A percentile compares a stretch with the other conserved stretches of the same genome.
phyloP scores from a whole-genome alignment of 2,113 vertebrate genomes.

The Rhegmatorhina hoffmannsi region DNA sequence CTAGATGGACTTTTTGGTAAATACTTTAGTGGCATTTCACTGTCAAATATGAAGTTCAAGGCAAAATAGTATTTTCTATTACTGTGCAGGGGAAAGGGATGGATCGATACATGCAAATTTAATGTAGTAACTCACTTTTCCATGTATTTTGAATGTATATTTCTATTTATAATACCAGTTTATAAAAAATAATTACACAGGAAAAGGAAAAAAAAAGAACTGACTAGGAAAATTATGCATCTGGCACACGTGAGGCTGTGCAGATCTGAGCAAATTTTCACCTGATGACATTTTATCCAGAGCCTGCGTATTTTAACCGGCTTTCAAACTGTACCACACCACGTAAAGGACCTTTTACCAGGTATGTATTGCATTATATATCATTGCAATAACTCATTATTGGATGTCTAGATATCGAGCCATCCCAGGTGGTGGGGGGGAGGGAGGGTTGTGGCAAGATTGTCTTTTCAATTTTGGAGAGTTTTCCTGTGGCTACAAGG shows the following conservation, averaged over 20 bases:
- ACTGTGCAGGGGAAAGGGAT: slow-evolving; percentile 87
- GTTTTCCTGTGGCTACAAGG: slow-evolving; percentile 88
- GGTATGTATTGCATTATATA: slow-evolving; percentile 85
- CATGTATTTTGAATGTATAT: slow-evolving; percentile 90
- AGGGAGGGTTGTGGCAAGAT: slow-evolving; percentile 79
- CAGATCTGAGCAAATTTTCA: slow-evolving; percentile 77
- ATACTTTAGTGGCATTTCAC: slow-evolving; percentile 88
- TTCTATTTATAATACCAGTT: slow-evolving; percentile 90
- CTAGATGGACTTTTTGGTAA: slow-evolving; percentile 88
- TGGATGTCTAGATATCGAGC: slow-evolving; percentile 83
- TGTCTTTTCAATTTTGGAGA: slow-evolving; percentile 82
- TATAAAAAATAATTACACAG: slow-evolving; percentile 87
- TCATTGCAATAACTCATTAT: slow-evolving; percentile 85
- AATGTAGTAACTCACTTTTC: slow-evolving; percentile 86
- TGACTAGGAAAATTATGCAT: slow-evolving; percentile 82
- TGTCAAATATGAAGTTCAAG: slow-evolving; percentile 87
- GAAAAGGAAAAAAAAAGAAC: slow-evolving; percentile 1
- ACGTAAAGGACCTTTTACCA: slow-evolving; percentile 82
- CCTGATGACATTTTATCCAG: slow-evolving; percentile 79
- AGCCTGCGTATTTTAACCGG: slow-evolving; percentile 84
- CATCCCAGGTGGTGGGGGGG: slow-evolving; percentile 77
- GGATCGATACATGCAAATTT: slow-evolving; percentile 86
- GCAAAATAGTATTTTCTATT: slow-evolving; percentile 91
- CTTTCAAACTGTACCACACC: slow-evolving; percentile 83
- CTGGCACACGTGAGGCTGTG: slow-evolving; percentile 75